Percentiles rank a stretch among this genome's conserved stretches.
These are phyloP conservation scores for Trogon melanurus DNA, from an alignment of 2,113 vertebrate genomes.

Conservation along the genomic window DNA sequence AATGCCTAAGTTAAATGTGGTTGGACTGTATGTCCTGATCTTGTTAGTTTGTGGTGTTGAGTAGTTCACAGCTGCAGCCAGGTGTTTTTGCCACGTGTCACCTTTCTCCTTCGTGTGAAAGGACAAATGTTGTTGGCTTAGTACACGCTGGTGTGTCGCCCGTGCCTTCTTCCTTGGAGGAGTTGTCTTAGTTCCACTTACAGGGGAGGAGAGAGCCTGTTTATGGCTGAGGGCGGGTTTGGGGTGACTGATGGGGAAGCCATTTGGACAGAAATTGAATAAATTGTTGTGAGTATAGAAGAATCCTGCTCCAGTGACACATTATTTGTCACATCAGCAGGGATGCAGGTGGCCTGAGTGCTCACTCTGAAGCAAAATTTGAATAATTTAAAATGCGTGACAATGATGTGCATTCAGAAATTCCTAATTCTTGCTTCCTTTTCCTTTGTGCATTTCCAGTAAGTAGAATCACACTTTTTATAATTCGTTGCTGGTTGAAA, in stretches of 20 bases:
- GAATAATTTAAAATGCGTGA: background rate
- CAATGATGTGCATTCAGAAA: background rate
- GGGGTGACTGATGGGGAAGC: background rate
- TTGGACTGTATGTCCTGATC: background rate
- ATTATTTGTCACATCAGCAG: background rate
- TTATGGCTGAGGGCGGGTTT: background rate
- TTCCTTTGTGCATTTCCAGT: background rate
- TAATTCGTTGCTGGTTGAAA: background rate
- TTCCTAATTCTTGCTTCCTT: background rate
- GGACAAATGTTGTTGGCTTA: background rate
- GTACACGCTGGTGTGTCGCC: background rate
- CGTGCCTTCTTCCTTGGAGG: background rate
- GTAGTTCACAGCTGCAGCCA: background rate
- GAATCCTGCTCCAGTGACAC: background rate
- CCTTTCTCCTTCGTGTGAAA: background rate
- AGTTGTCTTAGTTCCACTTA: background rate
- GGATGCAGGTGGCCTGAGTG: background rate
- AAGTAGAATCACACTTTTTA: background rate
- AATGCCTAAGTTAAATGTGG: background rate
- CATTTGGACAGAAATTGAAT: background rate
- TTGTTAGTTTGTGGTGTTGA: background rate
- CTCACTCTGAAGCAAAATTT: background rate
- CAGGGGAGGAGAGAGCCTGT: background rate
- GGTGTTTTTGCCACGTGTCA: background rate
- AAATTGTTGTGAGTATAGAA: background rate